Evolutionary conservation across 1,140 invertebrate genomes (phyloP).

Genomic region (Wiebesia pumilae): DNA sequence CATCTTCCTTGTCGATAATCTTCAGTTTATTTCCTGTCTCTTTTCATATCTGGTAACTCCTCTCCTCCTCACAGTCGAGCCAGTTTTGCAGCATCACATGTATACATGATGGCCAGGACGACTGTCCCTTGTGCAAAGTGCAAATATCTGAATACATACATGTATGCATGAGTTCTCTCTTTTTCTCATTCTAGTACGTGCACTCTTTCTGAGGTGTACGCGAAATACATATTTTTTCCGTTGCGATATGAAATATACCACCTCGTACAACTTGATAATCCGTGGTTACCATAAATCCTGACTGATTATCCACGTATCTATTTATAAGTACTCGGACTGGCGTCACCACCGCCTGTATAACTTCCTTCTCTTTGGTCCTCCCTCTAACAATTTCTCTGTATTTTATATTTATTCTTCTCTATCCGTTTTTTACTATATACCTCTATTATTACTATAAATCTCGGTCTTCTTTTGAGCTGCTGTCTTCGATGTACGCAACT

Average conservation of each 20-base stretch:
- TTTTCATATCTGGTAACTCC: not conserved
- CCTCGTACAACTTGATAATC: conserved; percentile 76
- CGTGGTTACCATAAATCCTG: conserved; percentile 76
- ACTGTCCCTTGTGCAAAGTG: not conserved
- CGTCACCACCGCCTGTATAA: conserved; percentile 19
- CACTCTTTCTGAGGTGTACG: conserved; percentile 47
- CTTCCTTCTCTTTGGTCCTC: not conserved
- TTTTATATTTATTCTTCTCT: not conserved
- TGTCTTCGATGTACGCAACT: conserved; percentile 6
- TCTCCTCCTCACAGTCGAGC: not conserved
- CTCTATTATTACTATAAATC: too few relatives aligned
- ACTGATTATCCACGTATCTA: conserved; percentile 75
- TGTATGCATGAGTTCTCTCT: not conserved
- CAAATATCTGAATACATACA: not conserved
- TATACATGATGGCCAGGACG: too few relatives aligned
- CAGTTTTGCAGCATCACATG: conserved; percentile 26
- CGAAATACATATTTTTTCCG: conserved; percentile 70
- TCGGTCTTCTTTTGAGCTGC: not conserved
- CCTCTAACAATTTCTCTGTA: conserved; percentile 33
- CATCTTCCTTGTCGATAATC: not conserved
- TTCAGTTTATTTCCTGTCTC: not conserved
- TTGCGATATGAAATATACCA: conserved; percentile 75
- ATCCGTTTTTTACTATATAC: too few relatives aligned
- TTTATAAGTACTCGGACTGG: conserved; percentile 70
- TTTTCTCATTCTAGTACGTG: conserved; percentile 40